Percentiles rank a stretch among this genome's conserved stretches.
phyloP scores from a whole-genome alignment of 2,113 vertebrate species.

The Megalops atlanticus region DNA sequence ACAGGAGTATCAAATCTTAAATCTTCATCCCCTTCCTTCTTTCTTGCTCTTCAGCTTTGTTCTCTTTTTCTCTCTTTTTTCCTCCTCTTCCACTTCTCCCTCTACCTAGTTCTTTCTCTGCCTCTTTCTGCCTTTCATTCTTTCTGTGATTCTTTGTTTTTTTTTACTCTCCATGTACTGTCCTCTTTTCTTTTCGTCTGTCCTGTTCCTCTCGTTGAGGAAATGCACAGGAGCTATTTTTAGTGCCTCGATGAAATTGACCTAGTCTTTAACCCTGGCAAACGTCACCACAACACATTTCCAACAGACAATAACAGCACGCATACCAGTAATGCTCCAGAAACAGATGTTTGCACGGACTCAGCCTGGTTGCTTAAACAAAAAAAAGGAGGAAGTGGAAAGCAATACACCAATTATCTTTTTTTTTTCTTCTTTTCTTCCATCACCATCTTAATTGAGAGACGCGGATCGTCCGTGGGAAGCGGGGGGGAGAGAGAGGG shows the following conservation, averaged over 20 bases:
- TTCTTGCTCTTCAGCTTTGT: background rate
- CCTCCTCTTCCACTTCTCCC: background rate
- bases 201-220: constrained; percentile 68
- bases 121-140: background rate
- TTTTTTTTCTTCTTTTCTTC: background rate
- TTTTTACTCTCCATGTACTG: background rate
- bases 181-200: background rate
- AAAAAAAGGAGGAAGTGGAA: background rate
- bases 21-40: background rate
- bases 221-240: constrained; percentile 86
- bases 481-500: constrained; percentile 3
- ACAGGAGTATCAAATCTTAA: no score
- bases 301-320: constrained; percentile 84
- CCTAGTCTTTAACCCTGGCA: constrained; percentile 85
- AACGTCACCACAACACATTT: constrained; percentile 77
- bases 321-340: constrained; percentile 79
- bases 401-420: constrained; percentile 1
- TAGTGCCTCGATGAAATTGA: constrained; percentile 86
- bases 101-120: no score
- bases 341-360: constrained; percentile 76
- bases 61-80: background rate
- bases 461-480: constrained; percentile 12
- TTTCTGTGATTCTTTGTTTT: background rate
- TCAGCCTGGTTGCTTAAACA: constrained; percentile 3
- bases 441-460: constrained; percentile 11